Evolutionary conservation across 2,888 invertebrate genomes (phyloP).

Genomic region (Pasiphila rectangulata): DNA sequence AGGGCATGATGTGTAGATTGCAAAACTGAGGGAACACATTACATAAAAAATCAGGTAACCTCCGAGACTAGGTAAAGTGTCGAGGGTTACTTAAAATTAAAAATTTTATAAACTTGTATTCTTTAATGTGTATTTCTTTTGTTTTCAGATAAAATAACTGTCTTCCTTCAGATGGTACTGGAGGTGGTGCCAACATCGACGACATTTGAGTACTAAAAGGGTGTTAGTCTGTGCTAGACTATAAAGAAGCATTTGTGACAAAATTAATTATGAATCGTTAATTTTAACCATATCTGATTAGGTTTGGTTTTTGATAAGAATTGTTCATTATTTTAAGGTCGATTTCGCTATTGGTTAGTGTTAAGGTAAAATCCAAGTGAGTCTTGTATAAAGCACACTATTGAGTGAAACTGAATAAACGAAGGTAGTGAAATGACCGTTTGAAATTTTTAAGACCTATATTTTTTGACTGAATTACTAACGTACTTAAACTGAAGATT

Average conservation of each 20-base stretch:
- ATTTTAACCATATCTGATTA: constrained; percentile 41
- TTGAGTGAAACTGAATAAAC: constrained; percentile 5
- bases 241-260: constrained; percentile 61
- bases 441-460: constrained; percentile 27
- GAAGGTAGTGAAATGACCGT: constrained; percentile 25
- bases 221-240: constrained; percentile 64
- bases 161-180: constrained; percentile 93
- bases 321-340: constrained; percentile 39
- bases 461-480: constrained; percentile 35
- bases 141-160: constrained; percentile 90
- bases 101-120: no score
- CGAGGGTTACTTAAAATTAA: no score
- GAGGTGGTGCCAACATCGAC: constrained; percentile 95
- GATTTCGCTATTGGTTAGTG: constrained; percentile 35
- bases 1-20: no score
- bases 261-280: constrained; percentile 40
- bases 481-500: constrained; percentile 40
- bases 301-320: constrained; percentile 40
- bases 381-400: constrained; percentile 11
- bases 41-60: no score
- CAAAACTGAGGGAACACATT: no score
- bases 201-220: constrained; percentile 81
- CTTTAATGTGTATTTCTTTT: no score
- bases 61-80: no score
- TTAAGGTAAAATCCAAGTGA: constrained; percentile 26